Evolutionary conservation across 2,888 invertebrate genomes (phyloP), one percentile per base, ranked within the genome.

Genomic region (Spilarctia lutea): DNA sequence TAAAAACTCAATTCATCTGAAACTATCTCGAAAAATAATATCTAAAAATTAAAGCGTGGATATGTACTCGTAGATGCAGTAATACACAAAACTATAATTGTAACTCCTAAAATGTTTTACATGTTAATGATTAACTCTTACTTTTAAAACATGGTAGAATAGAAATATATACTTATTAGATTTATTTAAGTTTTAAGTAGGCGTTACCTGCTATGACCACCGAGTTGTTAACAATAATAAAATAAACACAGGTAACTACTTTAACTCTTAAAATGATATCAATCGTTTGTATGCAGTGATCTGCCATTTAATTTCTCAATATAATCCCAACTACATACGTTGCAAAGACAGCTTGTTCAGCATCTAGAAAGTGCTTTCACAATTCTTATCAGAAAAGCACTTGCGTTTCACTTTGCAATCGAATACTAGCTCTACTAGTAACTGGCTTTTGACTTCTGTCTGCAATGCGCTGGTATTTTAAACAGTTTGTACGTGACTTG

Each of bases 301-400:
- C 45, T 18, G 2, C 45, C 4, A 52, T 48, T 65, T 65, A 48
- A 63, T 60, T 71, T 71, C 42, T 71, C 48, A 20, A 48, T 48
- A 48, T 20, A 7, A 20, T 20, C 45, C 65, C 24, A 33, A 33
- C 30, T 71, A 65, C 35, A 66, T 24, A 65, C 33, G n/a, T 66
- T 11, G 11, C 8, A 66, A 52, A 20, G 27, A 66, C 33, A 42
- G 42, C 68, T 30, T 63, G 33, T 33, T 35, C 42, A 18, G 42
- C 33, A 56, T 60, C 52, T 24, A 39, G 52, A 72, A 72, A 67
- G 56, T 72, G 33, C 67, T 42, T 72, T 42, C 39, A 13, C 63
- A 73, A 68, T 60, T 68, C 68, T 73, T 73, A 68, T 73, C 73
- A 48, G 60, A 20, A 68, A 68, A 68, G 63, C 45, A 63, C 73